Evolutionary conservation across 2,888 invertebrate species (phyloP).

Genomic region (Melitaea athalia): DNA sequence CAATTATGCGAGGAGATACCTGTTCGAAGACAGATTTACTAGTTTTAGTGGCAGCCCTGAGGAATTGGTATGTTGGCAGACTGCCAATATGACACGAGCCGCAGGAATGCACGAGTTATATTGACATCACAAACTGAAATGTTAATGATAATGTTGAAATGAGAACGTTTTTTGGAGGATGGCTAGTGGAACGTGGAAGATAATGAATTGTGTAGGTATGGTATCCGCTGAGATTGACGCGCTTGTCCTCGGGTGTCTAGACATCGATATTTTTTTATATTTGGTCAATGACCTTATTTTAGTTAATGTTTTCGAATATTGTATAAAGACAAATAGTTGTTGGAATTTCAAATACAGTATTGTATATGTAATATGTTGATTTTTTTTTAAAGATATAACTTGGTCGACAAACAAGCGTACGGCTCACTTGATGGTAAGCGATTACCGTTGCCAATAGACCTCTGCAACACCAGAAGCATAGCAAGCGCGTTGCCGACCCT

Average conservation of each 20-base stretch:
- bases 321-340: not conserved
- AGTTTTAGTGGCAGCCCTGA: conserved; percentile 37
- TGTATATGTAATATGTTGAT: too few species aligned
- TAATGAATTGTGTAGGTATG: conserved; percentile 19
- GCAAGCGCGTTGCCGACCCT: too few species aligned
- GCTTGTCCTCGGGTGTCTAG: conserved; percentile 5
- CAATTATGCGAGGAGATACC: conserved; percentile 17
- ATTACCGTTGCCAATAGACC: too few species aligned
- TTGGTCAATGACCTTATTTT: conserved; percentile 5
- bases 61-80: conserved; percentile 48
- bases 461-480: too few species aligned
- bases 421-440: too few species aligned
- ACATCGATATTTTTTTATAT: conserved; percentile 7
- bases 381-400: too few species aligned
- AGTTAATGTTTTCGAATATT: not conserved
- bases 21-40: conserved; percentile 17
- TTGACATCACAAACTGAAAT: conserved; percentile 58
- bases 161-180: conserved; percentile 36
- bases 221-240: not conserved
- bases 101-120: conserved; percentile 55
- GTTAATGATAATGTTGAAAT: conserved; percentile 65
- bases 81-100: conserved; percentile 52
- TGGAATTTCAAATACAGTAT: too few species aligned
- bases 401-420: too few species aligned
- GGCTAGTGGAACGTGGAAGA: conserved; percentile 20